Percentiles rank a stretch among this genome's conserved stretches.
These are phyloP conservation scores for Myripristis jacobus DNA, from an alignment of 2,797 vertebrate species.

Conservation along the genomic window DNA sequence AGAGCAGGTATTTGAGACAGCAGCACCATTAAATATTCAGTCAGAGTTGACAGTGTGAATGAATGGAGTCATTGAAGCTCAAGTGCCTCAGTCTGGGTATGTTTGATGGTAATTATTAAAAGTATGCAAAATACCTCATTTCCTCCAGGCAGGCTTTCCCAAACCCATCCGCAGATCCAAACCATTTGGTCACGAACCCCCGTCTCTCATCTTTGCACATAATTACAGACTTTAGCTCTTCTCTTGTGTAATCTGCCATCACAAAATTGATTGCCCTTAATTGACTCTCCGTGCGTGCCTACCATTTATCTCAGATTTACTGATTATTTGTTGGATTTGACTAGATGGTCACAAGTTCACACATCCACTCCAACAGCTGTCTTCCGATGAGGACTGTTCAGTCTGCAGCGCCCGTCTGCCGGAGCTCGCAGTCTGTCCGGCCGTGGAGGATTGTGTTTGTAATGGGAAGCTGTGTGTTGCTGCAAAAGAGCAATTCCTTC, in stretches of 20 bases:
- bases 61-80: too few species aligned
- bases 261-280: slow-evolving; percentile 61
- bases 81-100: too few species aligned
- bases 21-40: too few species aligned
- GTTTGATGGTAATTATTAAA: background rate
- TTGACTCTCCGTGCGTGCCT: slow-evolving; percentile 52
- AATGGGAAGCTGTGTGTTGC: too few species aligned
- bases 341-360: background rate
- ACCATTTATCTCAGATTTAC: slow-evolving; percentile 34
- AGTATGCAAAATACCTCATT: background rate
- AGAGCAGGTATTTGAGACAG: too few species aligned
- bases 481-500: too few species aligned
- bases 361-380: background rate
- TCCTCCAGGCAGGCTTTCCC: slow-evolving; percentile 9
- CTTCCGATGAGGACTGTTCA: background rate
- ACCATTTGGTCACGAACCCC: background rate
- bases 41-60: too few species aligned
- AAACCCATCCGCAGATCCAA: background rate
- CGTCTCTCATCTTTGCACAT: slow-evolving; percentile 35
- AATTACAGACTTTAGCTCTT: slow-evolving; percentile 26
- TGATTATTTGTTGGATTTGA: slow-evolving; percentile 26
- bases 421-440: too few species aligned
- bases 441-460: too few species aligned
- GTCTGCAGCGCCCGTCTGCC: too few species aligned
- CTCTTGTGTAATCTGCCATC: slow-evolving; percentile 54